Evolutionary conservation across 2,113 vertebrate genomes (phyloP).

Genomic region (Phylloscopus trochilus): DNA sequence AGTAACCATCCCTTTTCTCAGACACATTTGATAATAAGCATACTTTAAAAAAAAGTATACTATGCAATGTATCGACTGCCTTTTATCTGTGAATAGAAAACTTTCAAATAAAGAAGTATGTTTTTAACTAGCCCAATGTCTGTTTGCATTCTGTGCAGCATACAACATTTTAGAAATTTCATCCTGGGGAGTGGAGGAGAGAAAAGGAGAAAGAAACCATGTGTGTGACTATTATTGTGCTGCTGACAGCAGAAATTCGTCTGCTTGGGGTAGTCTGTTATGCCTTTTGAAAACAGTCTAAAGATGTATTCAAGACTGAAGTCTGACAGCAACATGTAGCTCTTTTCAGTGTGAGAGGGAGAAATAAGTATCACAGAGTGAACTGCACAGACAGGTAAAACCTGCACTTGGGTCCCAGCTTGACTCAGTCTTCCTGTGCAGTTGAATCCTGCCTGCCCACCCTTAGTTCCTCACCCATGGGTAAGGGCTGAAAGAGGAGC

Average conservation of each 20-base stretch:
- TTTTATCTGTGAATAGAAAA: constrained; percentile 26
- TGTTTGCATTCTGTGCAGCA: background rate
- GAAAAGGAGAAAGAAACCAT: background rate
- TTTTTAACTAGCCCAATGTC: constrained; percentile 1
- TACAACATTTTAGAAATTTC: background rate
- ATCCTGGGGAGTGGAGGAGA: background rate
- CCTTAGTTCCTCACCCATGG: background rate
- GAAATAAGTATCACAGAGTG: background rate
- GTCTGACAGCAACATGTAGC: background rate
- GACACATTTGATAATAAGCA: background rate
- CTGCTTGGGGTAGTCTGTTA: background rate
- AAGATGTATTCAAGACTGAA: background rate
- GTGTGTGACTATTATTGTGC: background rate
- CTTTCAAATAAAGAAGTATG: constrained; percentile 38
- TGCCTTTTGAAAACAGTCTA: background rate
- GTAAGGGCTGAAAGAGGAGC: background rate
- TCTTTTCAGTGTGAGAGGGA: background rate
- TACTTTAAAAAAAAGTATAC: background rate
- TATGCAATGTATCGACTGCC: background rate
- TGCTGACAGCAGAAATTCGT: background rate
- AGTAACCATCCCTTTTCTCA: constrained; percentile 18
- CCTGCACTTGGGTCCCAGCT: background rate
- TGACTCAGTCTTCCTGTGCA: background rate
- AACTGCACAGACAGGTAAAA: background rate
- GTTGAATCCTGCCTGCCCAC: background rate